Base-by-base conservation (phyloP, 2,888 invertebrate genomes). In the Apotomis capreana region DNA sequence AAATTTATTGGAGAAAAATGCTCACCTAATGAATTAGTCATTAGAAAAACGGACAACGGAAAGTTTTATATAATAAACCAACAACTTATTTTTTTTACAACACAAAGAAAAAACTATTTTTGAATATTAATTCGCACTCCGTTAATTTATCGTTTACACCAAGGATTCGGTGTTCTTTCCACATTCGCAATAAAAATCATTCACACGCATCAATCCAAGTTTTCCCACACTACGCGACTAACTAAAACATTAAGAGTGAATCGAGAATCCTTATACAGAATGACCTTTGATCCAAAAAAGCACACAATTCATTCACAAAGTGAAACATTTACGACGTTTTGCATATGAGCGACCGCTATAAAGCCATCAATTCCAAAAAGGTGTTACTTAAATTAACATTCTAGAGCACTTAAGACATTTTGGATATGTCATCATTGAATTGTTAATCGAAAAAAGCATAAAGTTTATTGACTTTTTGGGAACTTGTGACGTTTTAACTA, bases 241-340 rank as follows among this genome's bases (percentile, higher is more conserved):
- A 59, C 55, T 70, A 85, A 81, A 84, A 81, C 84, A 82, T 83
- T 83, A 84, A 82, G 82, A 82, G 82, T 76, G 78, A 78, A 77
- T 78, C 81, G 83, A 82, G 86, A 84, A 87, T 89, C 87, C 86
- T 86, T 84, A 83, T 84, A 84, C 84, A 82, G 5, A 44, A 64
- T 26, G 9, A 46, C 5, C 46, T 46, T 44, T 15, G 26, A 46
- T 40, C 15, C n/a, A 57, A 65, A 57, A 64, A 65, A 57, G 55
- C n/a, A 26, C 46, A 46, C 6, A 36, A 5, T 26, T 65, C 36
- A 65, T 26, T 46, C 9, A 57, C n/a, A 65, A 57, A 36, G 9
- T 57, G 40, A 15, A 55, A 65, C 37, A 5, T 12, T 36, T 65
- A 57, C 46, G 55, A 57, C 65, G 36, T 15, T 65, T 57, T 65